Evolutionary conservation across 2,888 invertebrate genomes (phyloP).

Genomic region (Clostera curtula): DNA sequence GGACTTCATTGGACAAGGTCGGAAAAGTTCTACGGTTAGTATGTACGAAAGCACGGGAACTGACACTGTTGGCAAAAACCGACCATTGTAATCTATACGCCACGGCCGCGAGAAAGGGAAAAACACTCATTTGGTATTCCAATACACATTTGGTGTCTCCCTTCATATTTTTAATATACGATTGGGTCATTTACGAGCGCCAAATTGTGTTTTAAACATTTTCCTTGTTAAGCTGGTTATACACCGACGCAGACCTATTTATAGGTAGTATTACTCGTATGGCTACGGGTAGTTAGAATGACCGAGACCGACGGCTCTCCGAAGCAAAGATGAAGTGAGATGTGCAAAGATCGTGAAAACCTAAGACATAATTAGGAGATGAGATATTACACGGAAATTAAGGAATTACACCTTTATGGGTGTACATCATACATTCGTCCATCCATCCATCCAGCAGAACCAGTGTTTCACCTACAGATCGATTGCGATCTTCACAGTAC

Average conservation of each 20-base stretch:
- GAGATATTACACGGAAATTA: too few relatives aligned
- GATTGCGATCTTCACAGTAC: too few relatives aligned
- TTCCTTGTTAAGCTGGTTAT: slow-evolving; percentile 4
- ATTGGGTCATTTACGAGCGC: slow-evolving; percentile 6
- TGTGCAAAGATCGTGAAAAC: too few relatives aligned
- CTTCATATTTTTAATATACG: slow-evolving; percentile 11
- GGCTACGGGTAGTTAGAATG: too few relatives aligned
- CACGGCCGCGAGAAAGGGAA: slow-evolving; percentile 17
- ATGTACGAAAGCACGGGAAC: slow-evolving; percentile 16
- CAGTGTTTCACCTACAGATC: too few relatives aligned
- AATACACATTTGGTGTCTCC: slow-evolving; percentile 9
- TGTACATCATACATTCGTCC: too few relatives aligned
- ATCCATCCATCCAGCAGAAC: too few relatives aligned
- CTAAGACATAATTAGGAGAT: too few relatives aligned
- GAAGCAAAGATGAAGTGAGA: too few relatives aligned
- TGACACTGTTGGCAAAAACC: slow-evolving; percentile 16
- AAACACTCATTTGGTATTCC: slow-evolving; percentile 18
- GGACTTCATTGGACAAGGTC: slow-evolving; percentile 35
- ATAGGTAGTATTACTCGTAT: background rate
- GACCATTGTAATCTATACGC: slow-evolving; percentile 11
- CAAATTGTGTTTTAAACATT: slow-evolving; percentile 6
- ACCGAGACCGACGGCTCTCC: too few relatives aligned
- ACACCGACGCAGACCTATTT: background rate
- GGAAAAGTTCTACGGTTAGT: slow-evolving; percentile 33
- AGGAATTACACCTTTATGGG: too few relatives aligned